A percentile compares a stretch with the other conserved stretches of the same genome.
Conservation (phyloP, 2,797 vertebrate species). For the Apogon talboti region DNA sequence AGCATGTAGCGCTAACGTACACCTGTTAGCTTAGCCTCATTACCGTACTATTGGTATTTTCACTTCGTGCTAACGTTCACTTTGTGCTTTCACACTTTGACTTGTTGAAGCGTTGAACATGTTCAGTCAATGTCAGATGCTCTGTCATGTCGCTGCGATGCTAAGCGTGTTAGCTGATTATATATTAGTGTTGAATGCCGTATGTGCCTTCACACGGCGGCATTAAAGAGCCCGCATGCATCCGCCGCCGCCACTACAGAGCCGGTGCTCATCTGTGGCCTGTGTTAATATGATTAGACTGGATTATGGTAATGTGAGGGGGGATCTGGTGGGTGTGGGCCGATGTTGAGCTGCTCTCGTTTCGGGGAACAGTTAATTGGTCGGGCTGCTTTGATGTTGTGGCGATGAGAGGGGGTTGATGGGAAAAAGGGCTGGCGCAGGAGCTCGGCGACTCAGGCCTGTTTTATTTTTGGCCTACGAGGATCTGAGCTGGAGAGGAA, state of each 20-base stretch:
- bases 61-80: no score
- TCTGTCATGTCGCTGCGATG: no score
- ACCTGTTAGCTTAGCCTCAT: no score
- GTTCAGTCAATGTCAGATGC: no score
- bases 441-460: slow-evolving; percentile 58
- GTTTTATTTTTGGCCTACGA: slow-evolving; percentile 72
- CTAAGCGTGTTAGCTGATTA: no score
- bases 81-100: no score
- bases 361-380: slow-evolving; percentile 83
- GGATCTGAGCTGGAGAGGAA: slow-evolving; percentile 61
- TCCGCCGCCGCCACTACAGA: slow-evolving; percentile 41
- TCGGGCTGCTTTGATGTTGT: slow-evolving; percentile 82
- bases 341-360: slow-evolving; percentile 74
- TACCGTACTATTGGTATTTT: no score
- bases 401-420: slow-evolving; percentile 68
- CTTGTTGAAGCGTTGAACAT: no score
- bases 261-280: slow-evolving; percentile 74
- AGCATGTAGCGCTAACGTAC: no score
- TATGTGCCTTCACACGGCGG: slow-evolving; percentile 24
- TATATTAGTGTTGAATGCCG: slow-evolving; percentile 1
- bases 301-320: slow-evolving; percentile 84
- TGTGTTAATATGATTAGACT: slow-evolving; percentile 83
- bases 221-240: slow-evolving; percentile 35
- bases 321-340: slow-evolving; percentile 71
- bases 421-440: slow-evolving; percentile 58